These are phyloP conservation scores for Orthosia incerta DNA, from an alignment of 2,888 invertebrate species.

Conservation along the genomic window DNA sequence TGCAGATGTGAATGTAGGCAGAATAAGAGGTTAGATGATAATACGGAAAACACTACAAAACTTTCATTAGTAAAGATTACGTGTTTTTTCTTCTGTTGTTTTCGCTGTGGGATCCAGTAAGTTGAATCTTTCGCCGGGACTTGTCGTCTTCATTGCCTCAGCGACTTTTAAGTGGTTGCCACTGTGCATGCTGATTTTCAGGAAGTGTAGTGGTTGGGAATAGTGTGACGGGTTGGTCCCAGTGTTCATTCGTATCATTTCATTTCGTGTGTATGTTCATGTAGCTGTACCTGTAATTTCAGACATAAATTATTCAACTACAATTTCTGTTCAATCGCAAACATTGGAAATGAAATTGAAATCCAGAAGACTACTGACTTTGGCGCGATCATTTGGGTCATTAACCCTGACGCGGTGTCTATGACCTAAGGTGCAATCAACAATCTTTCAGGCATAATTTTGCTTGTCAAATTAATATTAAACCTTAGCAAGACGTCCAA, in stretches of 20 bases:
- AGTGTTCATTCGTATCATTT: neutral
- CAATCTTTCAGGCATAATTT: constrained; percentile 30
- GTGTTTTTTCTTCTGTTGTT: neutral
- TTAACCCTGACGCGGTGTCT: constrained; percentile 40
- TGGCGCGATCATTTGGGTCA: constrained; percentile 22
- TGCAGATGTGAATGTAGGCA: constrained; percentile 58
- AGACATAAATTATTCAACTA: neutral
- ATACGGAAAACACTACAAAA: neutral
- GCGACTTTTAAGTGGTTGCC: neutral
- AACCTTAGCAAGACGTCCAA: constrained; percentile 18
- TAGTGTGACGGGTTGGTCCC: neutral
- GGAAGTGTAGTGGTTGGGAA: neutral
- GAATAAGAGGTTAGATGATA: constrained; percentile 4
- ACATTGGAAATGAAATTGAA: constrained; percentile 34
- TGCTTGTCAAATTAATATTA: constrained; percentile 32
- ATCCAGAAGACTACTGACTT: constrained; percentile 25
- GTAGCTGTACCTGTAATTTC: too few species aligned
- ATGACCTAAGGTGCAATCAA: constrained; percentile 36
- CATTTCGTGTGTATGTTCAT: neutral
- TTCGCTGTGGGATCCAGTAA: neutral
- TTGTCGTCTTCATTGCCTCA: neutral
- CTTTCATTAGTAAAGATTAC: neutral
- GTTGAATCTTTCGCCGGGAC: neutral
- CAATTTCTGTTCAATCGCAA: constrained; percentile 1
- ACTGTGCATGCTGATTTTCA: neutral